Conservation (phyloP, 2,888 invertebrate genomes). For the Scaptodrosophila latifasciaeformis region DNA sequence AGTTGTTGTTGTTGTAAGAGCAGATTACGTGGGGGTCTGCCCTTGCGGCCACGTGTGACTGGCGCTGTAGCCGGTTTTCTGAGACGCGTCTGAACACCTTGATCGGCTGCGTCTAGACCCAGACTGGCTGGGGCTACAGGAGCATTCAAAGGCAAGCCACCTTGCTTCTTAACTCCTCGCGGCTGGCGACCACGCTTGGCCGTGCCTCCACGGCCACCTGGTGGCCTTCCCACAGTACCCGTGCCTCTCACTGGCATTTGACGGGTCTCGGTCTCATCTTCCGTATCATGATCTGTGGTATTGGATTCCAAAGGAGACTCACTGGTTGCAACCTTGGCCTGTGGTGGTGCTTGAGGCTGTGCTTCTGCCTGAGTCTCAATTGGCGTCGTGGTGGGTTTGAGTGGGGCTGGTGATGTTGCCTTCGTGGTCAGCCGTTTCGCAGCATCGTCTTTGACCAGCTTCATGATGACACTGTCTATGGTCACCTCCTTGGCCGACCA, state of each 20-base stretch:
- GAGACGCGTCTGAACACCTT: constrained; percentile 78
- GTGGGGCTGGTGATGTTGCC: background rate
- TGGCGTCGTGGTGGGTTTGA: constrained; percentile 19
- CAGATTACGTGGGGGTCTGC: constrained; percentile 74
- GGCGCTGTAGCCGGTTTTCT: constrained; percentile 71
- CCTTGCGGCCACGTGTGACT: constrained; percentile 73
- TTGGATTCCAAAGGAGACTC: constrained; percentile 4
- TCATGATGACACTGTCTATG: constrained; percentile 88
- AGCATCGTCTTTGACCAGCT: constrained; percentile 77
- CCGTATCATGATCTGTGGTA: constrained; percentile 72
- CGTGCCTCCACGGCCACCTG: constrained; percentile 54
- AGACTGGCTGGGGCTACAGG: constrained; percentile 22
- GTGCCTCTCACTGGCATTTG: constrained; percentile 32
- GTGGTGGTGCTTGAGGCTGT: constrained; percentile 2
- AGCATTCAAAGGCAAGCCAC: constrained; percentile 28
- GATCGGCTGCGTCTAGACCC: constrained; percentile 44
- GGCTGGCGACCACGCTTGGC: constrained; percentile 69
- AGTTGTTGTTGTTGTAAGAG: constrained; percentile 67
- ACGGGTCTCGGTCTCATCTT: constrained; percentile 70
- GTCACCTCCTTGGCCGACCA: constrained; percentile 88
- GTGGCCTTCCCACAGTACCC: constrained; percentile 54
- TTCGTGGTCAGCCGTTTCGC: background rate
- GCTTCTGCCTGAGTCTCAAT: constrained; percentile 11
- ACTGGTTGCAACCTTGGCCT: constrained; percentile 18
- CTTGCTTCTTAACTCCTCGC: constrained; percentile 68